phyloP scores from a whole-genome alignment of 1,140 invertebrate species.

The Drosophila albomicans region DNA sequence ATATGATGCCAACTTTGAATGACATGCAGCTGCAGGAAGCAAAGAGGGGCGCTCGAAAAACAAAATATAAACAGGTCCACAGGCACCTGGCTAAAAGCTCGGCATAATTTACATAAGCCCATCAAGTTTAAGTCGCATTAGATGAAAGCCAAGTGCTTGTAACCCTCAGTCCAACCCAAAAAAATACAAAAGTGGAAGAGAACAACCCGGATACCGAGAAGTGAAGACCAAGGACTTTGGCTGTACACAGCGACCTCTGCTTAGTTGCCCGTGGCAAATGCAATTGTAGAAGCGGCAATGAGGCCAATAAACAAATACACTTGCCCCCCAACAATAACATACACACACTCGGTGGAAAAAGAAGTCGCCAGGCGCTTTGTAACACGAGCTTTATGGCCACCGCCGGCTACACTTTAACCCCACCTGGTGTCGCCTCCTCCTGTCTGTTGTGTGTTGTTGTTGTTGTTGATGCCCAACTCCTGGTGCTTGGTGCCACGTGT shows the following conservation, averaged over 20 bases:
- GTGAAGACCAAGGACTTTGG: conserved; percentile 14
- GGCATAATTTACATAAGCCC: conserved; percentile 75
- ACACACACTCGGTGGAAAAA: conserved; percentile 14
- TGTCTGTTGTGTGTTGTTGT: not conserved
- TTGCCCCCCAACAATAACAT: conserved; percentile 48
- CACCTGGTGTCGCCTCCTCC: conserved; percentile 43
- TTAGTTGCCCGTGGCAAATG: conserved; percentile 80
- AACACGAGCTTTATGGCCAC: conserved; percentile 54
- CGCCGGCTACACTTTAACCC: conserved; percentile 61
- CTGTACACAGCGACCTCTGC: conserved; percentile 28
- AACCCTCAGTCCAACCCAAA: conserved; percentile 10
- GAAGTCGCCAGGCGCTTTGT: conserved; percentile 42
- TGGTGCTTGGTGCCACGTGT: conserved; percentile 61
- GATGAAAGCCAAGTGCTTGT: conserved; percentile 65
- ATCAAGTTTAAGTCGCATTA: conserved; percentile 80
- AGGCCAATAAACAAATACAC: conserved; percentile 80
- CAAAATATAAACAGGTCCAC: conserved; percentile 8
- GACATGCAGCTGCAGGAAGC: conserved; percentile 17
- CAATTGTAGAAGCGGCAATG: conserved; percentile 75
- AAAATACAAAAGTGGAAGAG: not conserved
- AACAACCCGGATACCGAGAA: not conserved
- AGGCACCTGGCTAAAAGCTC: conserved; percentile 30
- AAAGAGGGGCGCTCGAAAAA: not conserved
- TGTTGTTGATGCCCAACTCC: conserved; percentile 3
- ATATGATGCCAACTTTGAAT: conserved; percentile 38